Base-by-base conservation (phyloP, 2,888 invertebrate species). In the Parasteatoda lunata region DNA sequence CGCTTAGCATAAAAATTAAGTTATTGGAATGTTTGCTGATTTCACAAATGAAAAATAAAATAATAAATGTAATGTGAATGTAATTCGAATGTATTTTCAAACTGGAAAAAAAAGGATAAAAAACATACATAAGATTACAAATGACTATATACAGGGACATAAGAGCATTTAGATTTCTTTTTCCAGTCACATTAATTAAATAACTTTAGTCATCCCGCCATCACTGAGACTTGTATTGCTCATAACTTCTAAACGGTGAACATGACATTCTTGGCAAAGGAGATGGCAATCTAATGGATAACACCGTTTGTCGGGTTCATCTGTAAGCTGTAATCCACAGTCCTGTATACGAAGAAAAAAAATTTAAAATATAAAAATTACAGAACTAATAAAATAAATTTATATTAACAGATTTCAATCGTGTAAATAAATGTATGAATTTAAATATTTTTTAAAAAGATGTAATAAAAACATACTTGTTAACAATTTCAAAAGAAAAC, bases 251-350 rank as follows among this genome's bases (percentile, higher is more conserved):
- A 88, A 54, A 8, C 88, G 76, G 64, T 81, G 84, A 9, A 98
- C 94, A 93, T 99, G 98, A 92, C 99, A 99, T 83, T 95, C 94
- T 84, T 97, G 95, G 91, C 99, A 99, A 93, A 98, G 95, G 89
- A 99, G 93, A 90, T 96, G 96, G 8, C 96, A 96, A 91, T 96
- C 97, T 88, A 98, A 93, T 3, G 99, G 99, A 93, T 98, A 99
- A 93, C 99, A 99, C 48, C 98, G 94, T 92, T 98, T 97, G 92
- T 98, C 98, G 0, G 98, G 97, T 92, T 99, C 99, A 92, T 99
- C 98, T 4, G 98, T 98, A 90, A 99, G 93, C 92, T 98, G 98
- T 95, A 98, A 96, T 68, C 97, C 97, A 92, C 99, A 99, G 91
- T 97, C 97, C 93, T 88, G 70, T 47, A 59, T 77, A 71, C 47